phyloP scores from a whole-genome alignment of 2,888 invertebrate genomes.

The Melitaea athalia region DNA sequence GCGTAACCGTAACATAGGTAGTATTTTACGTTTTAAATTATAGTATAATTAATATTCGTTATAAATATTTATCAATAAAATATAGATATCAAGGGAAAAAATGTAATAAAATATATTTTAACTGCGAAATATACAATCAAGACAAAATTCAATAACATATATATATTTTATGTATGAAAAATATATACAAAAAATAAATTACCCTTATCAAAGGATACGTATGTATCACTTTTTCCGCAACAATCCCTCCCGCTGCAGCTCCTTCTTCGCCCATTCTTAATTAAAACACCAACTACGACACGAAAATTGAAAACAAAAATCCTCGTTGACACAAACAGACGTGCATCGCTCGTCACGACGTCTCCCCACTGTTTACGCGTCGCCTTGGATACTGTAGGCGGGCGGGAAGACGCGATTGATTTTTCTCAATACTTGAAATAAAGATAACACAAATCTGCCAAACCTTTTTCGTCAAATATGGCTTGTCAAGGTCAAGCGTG shows the following conservation, averaged over 20 bases:
- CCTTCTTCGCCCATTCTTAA: conserved; percentile 67
- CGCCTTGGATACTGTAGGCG: conserved; percentile 75
- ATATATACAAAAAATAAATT: conserved; percentile 45
- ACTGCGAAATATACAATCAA: too few relatives aligned
- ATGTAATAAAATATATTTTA: too few relatives aligned
- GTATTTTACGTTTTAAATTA: too few relatives aligned
- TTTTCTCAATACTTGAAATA: conserved; percentile 53
- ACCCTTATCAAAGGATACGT: conserved; percentile 93
- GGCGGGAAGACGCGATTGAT: conserved; percentile 76
- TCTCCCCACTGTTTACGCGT: conserved; percentile 78
- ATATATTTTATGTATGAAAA: neutral
- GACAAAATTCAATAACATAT: too few relatives aligned
- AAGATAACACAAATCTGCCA: conserved; percentile 29
- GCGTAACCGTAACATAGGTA: too few relatives aligned
- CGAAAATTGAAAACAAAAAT: conserved; percentile 40
- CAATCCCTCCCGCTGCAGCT: conserved; percentile 61
- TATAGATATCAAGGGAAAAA: too few relatives aligned
- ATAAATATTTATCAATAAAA: too few relatives aligned
- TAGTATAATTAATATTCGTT: too few relatives aligned
- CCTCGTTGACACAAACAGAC: conserved; percentile 42
- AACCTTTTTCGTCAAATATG: conserved; percentile 30
- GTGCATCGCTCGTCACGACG: conserved; percentile 54
- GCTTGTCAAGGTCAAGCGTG: conserved; percentile 38
- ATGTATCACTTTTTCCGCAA: conserved; percentile 86
- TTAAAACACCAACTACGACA: conserved; percentile 32